Conservation (phyloP, 1,140 invertebrate genomes). For the Goniozus legneri region DNA sequence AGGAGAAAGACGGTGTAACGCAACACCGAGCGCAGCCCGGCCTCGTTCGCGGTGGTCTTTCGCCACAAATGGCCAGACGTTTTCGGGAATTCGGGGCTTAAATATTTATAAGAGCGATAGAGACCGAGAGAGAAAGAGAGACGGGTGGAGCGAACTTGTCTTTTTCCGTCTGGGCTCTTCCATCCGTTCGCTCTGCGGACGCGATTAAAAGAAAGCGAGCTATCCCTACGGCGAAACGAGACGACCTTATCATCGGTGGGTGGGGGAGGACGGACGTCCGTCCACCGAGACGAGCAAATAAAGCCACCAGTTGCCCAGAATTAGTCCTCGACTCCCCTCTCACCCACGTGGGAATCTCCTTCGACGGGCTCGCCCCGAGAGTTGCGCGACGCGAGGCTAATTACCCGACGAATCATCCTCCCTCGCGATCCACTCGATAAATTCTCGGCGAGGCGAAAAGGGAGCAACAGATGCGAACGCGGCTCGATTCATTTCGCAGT, state of each 20-base stretch:
- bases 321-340: no score
- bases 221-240: background rate
- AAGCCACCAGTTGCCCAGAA: no score
- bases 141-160: conserved; percentile 2
- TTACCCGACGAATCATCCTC: no score
- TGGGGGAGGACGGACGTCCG: no score
- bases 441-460: no score
- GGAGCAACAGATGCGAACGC: no score
- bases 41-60: conserved; percentile 25
- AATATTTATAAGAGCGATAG: conserved; percentile 43
- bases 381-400: no score
- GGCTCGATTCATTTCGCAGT: no score
- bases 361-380: no score
- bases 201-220: conserved; percentile 5
- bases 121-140: conserved; percentile 12
- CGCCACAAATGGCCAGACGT: conserved; percentile 24
- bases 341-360: no score
- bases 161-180: conserved; percentile 13
- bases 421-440: no score
- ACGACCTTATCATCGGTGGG: conserved; percentile 4
- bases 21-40: conserved; percentile 16
- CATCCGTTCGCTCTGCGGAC: background rate
- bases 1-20: conserved; percentile 15
- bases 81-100: conserved; percentile 28
- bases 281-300: no score